Percentiles rank a stretch among this genome's conserved stretches.
Conservation (phyloP, 2,797 vertebrate genomes). For the Moxostoma hubbsi region DNA sequence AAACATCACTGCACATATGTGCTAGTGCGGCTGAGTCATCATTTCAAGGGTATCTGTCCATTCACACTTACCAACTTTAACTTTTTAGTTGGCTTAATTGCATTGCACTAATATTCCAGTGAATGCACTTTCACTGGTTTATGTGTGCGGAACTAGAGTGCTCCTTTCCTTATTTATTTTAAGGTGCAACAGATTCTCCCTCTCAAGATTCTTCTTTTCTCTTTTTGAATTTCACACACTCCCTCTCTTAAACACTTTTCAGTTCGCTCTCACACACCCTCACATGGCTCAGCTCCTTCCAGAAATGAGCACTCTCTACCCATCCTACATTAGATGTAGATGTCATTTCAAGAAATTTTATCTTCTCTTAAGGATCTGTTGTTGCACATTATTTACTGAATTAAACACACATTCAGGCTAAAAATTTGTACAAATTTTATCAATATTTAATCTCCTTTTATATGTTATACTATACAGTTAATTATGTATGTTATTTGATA, state of each 20-base stretch:
- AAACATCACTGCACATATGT: no score
- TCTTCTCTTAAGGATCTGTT: constrained; percentile 4
- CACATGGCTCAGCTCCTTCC: constrained; percentile 2
- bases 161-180: constrained; percentile 9
- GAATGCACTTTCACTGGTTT: background rate
- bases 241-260: constrained; percentile 9
- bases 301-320: constrained; percentile 2
- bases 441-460: background rate
- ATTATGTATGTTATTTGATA: no score
- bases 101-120: background rate
- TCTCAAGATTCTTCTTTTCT: constrained; percentile 28
- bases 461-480: background rate
- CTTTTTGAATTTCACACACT: constrained; percentile 13
- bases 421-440: background rate
- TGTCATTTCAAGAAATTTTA: constrained; percentile 2
- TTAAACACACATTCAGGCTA: background rate
- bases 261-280: background rate
- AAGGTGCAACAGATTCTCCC: background rate
- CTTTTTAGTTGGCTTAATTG: constrained; percentile 19
- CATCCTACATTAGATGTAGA: background rate
- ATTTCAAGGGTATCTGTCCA: no score
- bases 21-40: no score
- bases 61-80: background rate
- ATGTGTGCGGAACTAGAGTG: constrained; percentile 18
- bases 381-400: background rate